Base-by-base conservation (phyloP, 2,797 vertebrate species). In the Thamnophis elegans region DNA sequence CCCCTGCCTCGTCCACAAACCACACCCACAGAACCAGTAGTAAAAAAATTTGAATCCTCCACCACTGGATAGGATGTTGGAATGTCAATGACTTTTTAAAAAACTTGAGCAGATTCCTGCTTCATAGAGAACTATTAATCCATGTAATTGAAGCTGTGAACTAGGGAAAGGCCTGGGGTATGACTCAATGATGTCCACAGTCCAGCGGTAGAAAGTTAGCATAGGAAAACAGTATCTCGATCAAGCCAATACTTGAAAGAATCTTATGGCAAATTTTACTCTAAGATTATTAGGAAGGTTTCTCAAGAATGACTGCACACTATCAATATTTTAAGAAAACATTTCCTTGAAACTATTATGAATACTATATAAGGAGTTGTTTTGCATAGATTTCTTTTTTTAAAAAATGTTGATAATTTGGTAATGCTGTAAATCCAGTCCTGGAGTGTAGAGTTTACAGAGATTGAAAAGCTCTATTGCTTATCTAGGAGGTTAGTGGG, bases 401-500 rank as follows among this genome's bases (percentile, higher is more conserved):
- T 42, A 88, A 90, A 90, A n/a, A n/a, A 18, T 36, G 10, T 47
- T 88, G 36, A 59, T 92, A 85, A 90, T n/a, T 78, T 62, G 47
- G 7, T 60, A 58, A 56, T 25, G 82, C 47, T 90, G 88, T 56
- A 68, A 89, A 92, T 93, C 22, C 87, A 42, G 42, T 88, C 13
- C 28, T 85, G 56, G 88, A 62, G 22, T 32, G 16, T 89, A 62
- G 65, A 89, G 87, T 90, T 93, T 85, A 89, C 14, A 88, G 28
- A 90, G 89, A 82, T 12, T 53, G 54, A 65, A 94, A 89, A 93
- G 78, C 91, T 28, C 36, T 90, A 89, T 88, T 42, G 56, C 28
- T 54, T 87, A 5, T 91, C 36, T 93, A n/a, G 26, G 90, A 89
- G 78, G n/a, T 91, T 91, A 92, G 65, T 53, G 26, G 87, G 85